phyloP scores from a whole-genome alignment of 2,797 vertebrate genomes.

The Dendrocincla tyrannina region DNA sequence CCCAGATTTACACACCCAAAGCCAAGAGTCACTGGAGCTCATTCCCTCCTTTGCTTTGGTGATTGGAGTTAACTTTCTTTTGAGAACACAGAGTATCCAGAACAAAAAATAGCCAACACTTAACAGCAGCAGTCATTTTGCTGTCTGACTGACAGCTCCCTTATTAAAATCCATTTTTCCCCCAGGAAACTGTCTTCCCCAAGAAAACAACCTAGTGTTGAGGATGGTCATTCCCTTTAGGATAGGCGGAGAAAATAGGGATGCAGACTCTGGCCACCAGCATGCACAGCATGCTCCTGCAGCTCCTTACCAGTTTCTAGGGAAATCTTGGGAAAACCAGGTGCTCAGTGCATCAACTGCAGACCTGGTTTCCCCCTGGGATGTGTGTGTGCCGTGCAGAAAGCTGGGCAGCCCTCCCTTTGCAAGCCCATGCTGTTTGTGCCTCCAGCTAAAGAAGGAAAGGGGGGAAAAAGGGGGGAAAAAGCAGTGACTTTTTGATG shows the following conservation, averaged over 20 bases:
- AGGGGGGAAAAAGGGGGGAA: background rate
- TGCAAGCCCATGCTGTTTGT: fast-evolving
- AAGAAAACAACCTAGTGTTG: background rate
- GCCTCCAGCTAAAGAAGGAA: background rate
- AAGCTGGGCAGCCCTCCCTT: background rate
- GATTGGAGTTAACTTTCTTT: background rate
- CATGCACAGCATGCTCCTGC: background rate
- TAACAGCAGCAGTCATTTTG: background rate
- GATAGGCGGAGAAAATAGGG: fast-evolving
- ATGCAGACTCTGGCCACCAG: background rate
- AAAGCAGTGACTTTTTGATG: background rate
- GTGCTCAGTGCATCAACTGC: background rate
- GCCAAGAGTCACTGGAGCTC: background rate
- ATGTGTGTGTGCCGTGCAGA: fast-evolving
- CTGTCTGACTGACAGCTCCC: background rate
- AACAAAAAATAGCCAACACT: background rate
- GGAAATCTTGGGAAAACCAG: background rate
- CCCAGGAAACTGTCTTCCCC: background rate
- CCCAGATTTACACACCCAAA: background rate
- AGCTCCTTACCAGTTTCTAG: background rate
- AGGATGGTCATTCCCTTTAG: background rate
- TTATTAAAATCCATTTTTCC: background rate
- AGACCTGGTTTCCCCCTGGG: background rate
- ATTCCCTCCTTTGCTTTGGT: background rate
- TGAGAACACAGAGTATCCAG: too few relatives aligned